phyloP scores from a whole-genome alignment of 2,888 invertebrate species.

The Trissolcus brochymenae region DNA sequence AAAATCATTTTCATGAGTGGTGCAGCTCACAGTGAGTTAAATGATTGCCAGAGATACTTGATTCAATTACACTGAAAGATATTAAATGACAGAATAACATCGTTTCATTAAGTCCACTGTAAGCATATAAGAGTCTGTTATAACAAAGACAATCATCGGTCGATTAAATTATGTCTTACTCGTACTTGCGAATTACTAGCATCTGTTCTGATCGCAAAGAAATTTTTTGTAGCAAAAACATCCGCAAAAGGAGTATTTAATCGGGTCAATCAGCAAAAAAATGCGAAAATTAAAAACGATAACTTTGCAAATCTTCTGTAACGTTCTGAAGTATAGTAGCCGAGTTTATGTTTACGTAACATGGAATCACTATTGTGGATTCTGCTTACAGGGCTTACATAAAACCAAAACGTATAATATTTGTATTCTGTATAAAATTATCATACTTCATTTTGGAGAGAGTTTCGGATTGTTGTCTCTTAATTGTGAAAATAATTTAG shows the following conservation, averaged over 20 bases:
- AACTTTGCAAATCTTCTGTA: constrained; percentile 13
- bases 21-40: no score
- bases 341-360: constrained; percentile 53
- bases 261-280: constrained; percentile 22
- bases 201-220: no score
- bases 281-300: constrained; percentile 12
- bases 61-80: no score
- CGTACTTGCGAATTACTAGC: no score
- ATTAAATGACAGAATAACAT: no score
- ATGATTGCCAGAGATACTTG: no score
- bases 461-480: constrained; percentile 19
- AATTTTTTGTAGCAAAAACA: no score
- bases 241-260: neutral
- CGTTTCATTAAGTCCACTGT: no score
- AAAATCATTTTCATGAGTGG: no score
- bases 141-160: no score
- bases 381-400: constrained; percentile 53
- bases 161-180: no score
- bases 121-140: no score
- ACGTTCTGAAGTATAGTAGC: constrained; percentile 26
- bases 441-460: constrained; percentile 13
- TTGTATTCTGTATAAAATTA: constrained; percentile 30
- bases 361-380: constrained; percentile 44
- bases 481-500: neutral
- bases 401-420: constrained; percentile 30